Conservation (phyloP, 2,797 vertebrate genomes). For the Gymnothorax reevesii region DNA sequence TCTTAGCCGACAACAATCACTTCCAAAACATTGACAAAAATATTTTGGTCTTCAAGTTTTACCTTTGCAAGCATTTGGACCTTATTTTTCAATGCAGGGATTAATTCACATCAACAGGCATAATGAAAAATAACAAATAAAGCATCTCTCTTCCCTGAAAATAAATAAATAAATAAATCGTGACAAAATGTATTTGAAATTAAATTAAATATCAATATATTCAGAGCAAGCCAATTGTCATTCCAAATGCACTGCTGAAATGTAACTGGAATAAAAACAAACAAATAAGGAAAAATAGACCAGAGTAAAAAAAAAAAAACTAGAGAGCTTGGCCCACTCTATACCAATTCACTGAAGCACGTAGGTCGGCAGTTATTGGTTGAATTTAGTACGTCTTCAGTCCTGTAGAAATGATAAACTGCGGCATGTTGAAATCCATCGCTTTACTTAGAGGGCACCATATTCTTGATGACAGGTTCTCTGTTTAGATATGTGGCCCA, state of each 20-base stretch:
- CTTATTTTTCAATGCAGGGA: constrained; percentile 40
- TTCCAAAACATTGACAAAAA: constrained; percentile 50
- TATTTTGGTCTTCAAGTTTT: constrained; percentile 49
- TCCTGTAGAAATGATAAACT: constrained; percentile 71
- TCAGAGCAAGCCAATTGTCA: constrained; percentile 70
- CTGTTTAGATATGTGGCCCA: constrained; percentile 98
- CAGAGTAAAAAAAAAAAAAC: constrained; percentile 68
- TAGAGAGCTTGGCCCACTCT: constrained; percentile 58
- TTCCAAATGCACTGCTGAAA: constrained; percentile 74
- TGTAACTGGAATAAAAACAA: constrained; percentile 44
- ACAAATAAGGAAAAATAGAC: constrained; percentile 69
- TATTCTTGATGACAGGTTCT: constrained; percentile 90
- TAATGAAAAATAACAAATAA: constrained; percentile 5
- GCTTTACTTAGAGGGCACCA: constrained; percentile 84
- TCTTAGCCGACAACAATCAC: constrained; percentile 34
- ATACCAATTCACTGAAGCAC: constrained; percentile 59
- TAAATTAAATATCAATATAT: constrained; percentile 67
- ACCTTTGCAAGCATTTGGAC: neutral
- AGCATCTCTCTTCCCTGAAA: constrained; percentile 14
- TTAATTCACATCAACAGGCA: constrained; percentile 52
- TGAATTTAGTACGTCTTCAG: constrained; percentile 77
- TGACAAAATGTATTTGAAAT: constrained; percentile 53
- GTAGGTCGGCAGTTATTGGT: constrained; percentile 91
- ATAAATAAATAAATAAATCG: constrained; percentile 55
- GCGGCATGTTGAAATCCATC: constrained; percentile 49